Evolutionary conservation across 2,888 invertebrate species (phyloP), one percentile per base, ranked within the genome.

Genomic region (Trichacis sp.): DNA sequence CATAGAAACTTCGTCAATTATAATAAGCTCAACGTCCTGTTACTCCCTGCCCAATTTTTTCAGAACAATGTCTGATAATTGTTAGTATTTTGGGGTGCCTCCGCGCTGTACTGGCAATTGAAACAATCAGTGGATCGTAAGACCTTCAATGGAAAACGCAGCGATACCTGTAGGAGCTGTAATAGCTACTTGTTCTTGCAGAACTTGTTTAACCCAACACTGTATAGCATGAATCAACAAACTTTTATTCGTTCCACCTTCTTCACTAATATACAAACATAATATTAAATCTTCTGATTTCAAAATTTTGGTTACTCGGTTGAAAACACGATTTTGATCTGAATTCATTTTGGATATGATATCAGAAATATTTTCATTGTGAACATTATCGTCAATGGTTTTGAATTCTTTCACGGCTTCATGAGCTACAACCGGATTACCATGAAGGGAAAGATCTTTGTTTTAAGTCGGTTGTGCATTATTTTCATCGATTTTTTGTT

Each of bases 1-100:
- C 24, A 24, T 24, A 24, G 24, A 49, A 75, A 73, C 57, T 62
- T 71, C 75, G 50, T 77, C 75, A 53, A 79, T 77, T 11, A 78
- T 75, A 53, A 78, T 67, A 11, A 77, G 59, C 18, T 43, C 65
- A 20, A 75, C 72, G 62, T 79, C 73, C 48, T 64, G 43, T 9
- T 77, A 63, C 52, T 75, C 71, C 38, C 65, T 63, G n/a, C 76
- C 69, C 3, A 52, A 29, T 40, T 24, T 52, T 65, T 73, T 61
- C 3, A 74, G 19, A 3, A 60, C 63, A 57, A 65, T 60, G 60
- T 78, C 75, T 5, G 75, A 76, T 19, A 78, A 58, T 17, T 60
- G 56, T 48, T 46, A 59, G 65, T 77, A 78, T 45, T 76, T 71
- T 1, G 73, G 67, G 4, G 72, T 72, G 24, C 67, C 45, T 29